Evolutionary conservation across 1,140 invertebrate species (phyloP), one percentile per base, ranked within the genome.

Genomic region (Stenopsyche tienmushanensis): DNA sequence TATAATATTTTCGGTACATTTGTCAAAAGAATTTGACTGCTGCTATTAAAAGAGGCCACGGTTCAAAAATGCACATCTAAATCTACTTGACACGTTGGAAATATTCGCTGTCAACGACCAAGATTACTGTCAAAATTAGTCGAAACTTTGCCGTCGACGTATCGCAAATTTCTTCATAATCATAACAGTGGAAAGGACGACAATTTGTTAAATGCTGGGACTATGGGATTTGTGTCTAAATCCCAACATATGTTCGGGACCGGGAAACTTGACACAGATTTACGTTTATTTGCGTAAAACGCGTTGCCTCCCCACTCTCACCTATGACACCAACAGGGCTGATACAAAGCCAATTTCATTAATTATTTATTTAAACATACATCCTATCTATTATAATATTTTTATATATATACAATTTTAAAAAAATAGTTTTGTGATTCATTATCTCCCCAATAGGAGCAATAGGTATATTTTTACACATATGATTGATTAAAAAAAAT

Each of bases 201-300:
- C 44, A 8, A 39, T 60, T 49, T 45, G 42, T 60, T 39, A 15
- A 25, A 18, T 60, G 20, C 41, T 10, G 23, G n/a, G 44, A 60
- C 34, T 26, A 24, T 18, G 23, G 60, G 67, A 65, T 65, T 69
- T 58, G 23, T 18, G 57, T 29, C 18, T 25, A 54, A 69, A 69
- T 65, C 64, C 64, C 63, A 44, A 69, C 67, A 66, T 69, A 69
- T 69, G 67, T 69, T 62, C 64, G 52, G 0, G 45, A 41, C 13
- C 24, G n/a, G 45, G 54, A 65, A 63, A 65, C 44, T 69, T 69
- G 67, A 69, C 67, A 59, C 47, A 65, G 67, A 69, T 69, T 69
- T 69, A 69, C 59, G 54, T 53, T 65, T 69, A 69, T 69, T 69
- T 69, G 67, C 54, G 57, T 65, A 52, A 62, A 64, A 59, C 21